Conservation (phyloP, 2,888 invertebrate genomes). For the Drosophila sordidapex region DNA sequence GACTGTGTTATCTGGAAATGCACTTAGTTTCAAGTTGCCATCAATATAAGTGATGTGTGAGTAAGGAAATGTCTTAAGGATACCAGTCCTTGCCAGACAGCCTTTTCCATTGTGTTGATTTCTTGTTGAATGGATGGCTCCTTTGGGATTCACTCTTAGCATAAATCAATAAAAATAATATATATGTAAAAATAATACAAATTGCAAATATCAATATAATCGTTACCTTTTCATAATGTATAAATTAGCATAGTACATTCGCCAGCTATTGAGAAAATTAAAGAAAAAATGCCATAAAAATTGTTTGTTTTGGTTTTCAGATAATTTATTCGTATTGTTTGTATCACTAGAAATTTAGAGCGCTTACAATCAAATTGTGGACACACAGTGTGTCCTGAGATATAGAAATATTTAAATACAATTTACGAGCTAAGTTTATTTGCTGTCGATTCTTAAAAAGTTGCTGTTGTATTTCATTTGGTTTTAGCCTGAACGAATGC, state of each 20-base stretch:
- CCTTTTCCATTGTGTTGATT: background rate
- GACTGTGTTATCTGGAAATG: background rate
- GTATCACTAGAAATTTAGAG: conserved; percentile 36
- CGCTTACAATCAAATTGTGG: conserved; percentile 22
- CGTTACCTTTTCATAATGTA: background rate
- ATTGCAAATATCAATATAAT: background rate
- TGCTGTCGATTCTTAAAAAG: conserved; percentile 2
- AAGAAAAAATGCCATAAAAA: background rate
- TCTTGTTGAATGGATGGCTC: background rate
- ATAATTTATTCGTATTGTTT: conserved; percentile 46
- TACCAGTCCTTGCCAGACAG: background rate
- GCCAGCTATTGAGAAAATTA: too few species aligned
- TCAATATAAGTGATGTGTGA: background rate
- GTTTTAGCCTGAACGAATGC: conserved; percentile 31
- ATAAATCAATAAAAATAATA: background rate
- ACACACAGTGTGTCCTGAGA: conserved; percentile 33
- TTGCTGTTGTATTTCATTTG: background rate
- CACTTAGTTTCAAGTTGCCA: background rate
- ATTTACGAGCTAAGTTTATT: conserved; percentile 17
- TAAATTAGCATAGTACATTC: too few species aligned
- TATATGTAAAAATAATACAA: too few species aligned
- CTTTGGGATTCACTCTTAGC: background rate
- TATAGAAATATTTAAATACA: conserved; percentile 34
- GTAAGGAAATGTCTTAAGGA: background rate
- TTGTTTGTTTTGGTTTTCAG: conserved; percentile 1